Conservation (phyloP, 2,888 invertebrate species). For the Dicyrtoma fusca region DNA sequence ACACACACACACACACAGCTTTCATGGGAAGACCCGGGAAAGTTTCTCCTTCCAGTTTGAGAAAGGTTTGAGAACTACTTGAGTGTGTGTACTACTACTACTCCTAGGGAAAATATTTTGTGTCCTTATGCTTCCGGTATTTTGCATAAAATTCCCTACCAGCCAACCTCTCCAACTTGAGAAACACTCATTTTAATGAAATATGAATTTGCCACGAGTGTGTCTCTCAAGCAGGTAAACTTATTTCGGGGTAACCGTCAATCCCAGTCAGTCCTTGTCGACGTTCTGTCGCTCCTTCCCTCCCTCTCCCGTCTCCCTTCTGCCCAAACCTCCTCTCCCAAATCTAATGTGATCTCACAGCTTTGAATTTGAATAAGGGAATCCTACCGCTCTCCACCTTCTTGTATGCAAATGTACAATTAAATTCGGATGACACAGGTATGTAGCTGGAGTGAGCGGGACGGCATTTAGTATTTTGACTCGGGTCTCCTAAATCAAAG, state of each 20-base stretch:
- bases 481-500: too few species aligned
- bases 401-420: too few species aligned
- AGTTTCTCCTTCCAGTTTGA: too few species aligned
- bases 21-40: too few species aligned
- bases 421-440: too few species aligned
- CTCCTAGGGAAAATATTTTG: neutral
- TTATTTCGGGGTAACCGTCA: constrained; percentile 26
- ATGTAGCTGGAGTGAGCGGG: too few species aligned
- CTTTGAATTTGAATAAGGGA: too few species aligned
- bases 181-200: constrained; percentile 40
- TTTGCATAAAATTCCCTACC: constrained; percentile 8
- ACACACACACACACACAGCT: too few species aligned
- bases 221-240: constrained; percentile 32
- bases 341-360: too few species aligned
- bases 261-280: constrained; percentile 9
- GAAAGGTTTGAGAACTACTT: neutral
- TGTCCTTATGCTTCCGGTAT: neutral
- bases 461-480: too few species aligned
- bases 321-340: neutral
- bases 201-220: constrained; percentile 39
- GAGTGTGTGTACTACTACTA: neutral
- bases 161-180: constrained; percentile 25
- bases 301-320: neutral
- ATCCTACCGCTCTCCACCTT: too few species aligned
- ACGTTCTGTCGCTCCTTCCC: constrained; percentile 22